Percentiles rank a stretch among this genome's conserved stretches.
Evolutionary conservation across 92 coral and sea anemone genomes (phyloP).

Genomic region (Palythoa grandis): DNA sequence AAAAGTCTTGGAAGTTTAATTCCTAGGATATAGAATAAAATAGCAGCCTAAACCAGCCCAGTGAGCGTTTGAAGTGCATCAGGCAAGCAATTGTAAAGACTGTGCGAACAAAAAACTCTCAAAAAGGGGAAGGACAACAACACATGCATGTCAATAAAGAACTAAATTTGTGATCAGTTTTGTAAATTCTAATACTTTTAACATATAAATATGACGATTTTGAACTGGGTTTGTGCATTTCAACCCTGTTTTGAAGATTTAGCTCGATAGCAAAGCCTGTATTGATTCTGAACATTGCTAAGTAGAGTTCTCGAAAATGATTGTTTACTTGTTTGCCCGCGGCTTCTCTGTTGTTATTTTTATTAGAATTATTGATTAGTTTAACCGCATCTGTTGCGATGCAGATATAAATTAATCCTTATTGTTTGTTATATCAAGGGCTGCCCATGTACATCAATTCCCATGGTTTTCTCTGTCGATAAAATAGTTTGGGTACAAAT

Average conservation of each 20-base stretch:
- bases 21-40: too few relatives aligned
- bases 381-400: not conserved
- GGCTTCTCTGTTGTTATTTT: not conserved
- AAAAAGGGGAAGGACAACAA: not conserved
- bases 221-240: not conserved
- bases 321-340: not conserved
- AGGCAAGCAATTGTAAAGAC: too few relatives aligned
- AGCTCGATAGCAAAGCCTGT: not conserved
- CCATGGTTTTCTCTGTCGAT: too few relatives aligned
- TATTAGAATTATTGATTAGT: not conserved
- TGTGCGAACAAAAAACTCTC: not conserved
- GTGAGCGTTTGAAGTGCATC: too few relatives aligned
- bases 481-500: too few relatives aligned
- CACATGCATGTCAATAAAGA: not conserved
- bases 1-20: too few relatives aligned
- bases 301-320: not conserved
- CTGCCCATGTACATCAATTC: not conserved
- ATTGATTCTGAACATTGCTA: not conserved
- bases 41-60: too few relatives aligned
- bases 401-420: constrained; percentile 12
- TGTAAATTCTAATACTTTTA: not conserved
- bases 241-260: not conserved
- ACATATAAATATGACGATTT: not conserved
- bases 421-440: not conserved
- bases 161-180: not conserved